phyloP scores from a whole-genome alignment of 2,888 invertebrate species.

The Cephonodes hylas region DNA sequence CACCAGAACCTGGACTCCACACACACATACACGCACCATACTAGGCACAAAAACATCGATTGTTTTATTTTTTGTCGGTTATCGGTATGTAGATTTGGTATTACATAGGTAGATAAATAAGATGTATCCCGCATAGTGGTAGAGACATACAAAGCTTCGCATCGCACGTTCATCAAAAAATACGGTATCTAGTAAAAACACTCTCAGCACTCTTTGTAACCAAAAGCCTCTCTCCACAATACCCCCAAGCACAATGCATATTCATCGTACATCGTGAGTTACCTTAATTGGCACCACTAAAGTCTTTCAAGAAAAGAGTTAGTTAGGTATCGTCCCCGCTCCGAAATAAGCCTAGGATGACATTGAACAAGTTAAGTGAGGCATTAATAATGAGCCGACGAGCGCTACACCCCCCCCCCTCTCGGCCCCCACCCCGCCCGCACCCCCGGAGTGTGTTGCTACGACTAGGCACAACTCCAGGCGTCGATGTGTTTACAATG shows the following conservation, averaged over 20 bases:
- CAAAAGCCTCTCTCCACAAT: background rate
- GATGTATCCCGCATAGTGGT: no score
- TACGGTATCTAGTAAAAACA: no score
- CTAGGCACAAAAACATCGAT: no score
- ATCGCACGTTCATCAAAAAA: no score
- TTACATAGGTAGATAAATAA: no score
- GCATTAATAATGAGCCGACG: background rate
- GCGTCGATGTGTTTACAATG: background rate
- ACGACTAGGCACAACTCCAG: background rate
- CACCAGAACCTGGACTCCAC: no score
- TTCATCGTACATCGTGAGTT: background rate
- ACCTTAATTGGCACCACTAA: background rate
- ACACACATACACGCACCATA: no score
- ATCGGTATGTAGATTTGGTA: no score
- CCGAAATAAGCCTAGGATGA: conserved; percentile 1
- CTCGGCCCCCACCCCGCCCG: background rate
- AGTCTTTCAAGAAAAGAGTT: background rate
- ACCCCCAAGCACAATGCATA: background rate
- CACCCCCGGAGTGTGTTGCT: background rate
- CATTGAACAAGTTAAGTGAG: conserved; percentile 8
- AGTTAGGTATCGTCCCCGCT: background rate
- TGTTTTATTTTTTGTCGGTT: no score
- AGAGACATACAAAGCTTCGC: no score
- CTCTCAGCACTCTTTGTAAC: no score
- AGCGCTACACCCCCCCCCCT: background rate